Evolutionary conservation across 2,113 vertebrate genomes (phyloP).

Genomic region (Pseudopipra pipra): DNA sequence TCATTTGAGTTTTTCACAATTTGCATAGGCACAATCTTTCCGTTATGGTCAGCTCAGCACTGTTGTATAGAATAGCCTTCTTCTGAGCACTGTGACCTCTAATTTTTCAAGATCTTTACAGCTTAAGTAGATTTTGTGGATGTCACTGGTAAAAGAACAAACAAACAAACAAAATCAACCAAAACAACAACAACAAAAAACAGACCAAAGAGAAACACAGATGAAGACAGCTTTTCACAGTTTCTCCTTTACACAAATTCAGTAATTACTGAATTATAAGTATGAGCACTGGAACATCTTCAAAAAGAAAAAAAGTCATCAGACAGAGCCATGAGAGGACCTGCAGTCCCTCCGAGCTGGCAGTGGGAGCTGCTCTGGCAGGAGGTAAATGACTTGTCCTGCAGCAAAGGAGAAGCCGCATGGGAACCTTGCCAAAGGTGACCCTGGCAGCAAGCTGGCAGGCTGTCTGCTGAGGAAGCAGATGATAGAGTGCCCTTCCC

Average conservation of each 20-base stretch:
- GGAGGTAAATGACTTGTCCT: neutral
- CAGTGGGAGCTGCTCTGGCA: neutral
- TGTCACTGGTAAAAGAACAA: neutral
- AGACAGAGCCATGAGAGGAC: neutral
- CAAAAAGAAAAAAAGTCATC: neutral
- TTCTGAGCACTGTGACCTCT: neutral
- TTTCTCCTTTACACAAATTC: neutral
- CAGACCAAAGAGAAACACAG: neutral
- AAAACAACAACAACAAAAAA: neutral
- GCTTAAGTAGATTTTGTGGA: neutral
- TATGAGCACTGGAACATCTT: neutral
- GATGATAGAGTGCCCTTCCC: neutral
- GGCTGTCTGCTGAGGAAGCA: neutral
- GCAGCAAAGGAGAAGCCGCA: rapidly evolving
- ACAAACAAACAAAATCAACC: neutral
- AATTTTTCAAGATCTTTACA: neutral
- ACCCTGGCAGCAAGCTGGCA: neutral
- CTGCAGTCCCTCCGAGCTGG: neutral
- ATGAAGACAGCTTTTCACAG: neutral
- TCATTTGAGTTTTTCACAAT: neutral
- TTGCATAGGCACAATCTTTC: neutral
- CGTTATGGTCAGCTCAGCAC: neutral
- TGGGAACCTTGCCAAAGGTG: neutral
- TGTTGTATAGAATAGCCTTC: neutral
- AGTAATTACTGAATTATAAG: neutral